Evolutionary conservation across 2,797 vertebrate genomes (phyloP), one percentile per base, ranked within the genome.

Genomic region (Rhyacichthys aspro): DNA sequence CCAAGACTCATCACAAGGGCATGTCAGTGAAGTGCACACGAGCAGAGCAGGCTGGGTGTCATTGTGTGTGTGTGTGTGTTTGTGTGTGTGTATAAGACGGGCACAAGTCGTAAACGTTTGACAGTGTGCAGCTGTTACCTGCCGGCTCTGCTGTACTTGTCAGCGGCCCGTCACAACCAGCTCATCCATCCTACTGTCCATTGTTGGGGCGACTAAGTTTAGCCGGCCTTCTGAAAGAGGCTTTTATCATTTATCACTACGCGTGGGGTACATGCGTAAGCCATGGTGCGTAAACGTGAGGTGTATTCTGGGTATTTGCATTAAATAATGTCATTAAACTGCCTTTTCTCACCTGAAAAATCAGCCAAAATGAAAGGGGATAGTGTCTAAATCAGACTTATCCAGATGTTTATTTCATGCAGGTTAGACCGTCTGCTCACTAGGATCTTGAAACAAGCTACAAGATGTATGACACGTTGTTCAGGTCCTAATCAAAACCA

Each of bases 111-210:
- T 84, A 66, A 80, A 81, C 59, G 57, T 82, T 72, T 67, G 56
- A 16, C 61, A 76, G 62, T 55, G 11, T 63, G 76, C 87, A 90
- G 88, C 89, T 91, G 89, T 85, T 88, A 89, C 87, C 86, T 88
- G 85, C 33, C n/a, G 66, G 65, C 82, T 86, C 70, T 83, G 83
- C 77, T 80, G 72, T 78, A 70, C 62, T 81, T 89, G 89, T 90
- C 90, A 90, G 79, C 74, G 56, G 49, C 63, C 54, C 74, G 65
- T 90, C 85, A 76, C 44, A 71, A 55, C 46, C 75, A 74, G 76
- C 61, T 76, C 78, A 43, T 79, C 71, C 83, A 45, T 55, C 50
- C 55, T 73, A 47, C 64, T 57, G 39, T 50, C 59, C 74, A 75
- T 84, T 87, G 86, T 88, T 78, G 62, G 47, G 8, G 19, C 7